A percentile compares a stretch with the other conserved stretches of the same genome.
Conservation (phyloP, 2,113 vertebrate genomes). For the Phalacrocorax aristotelis region DNA sequence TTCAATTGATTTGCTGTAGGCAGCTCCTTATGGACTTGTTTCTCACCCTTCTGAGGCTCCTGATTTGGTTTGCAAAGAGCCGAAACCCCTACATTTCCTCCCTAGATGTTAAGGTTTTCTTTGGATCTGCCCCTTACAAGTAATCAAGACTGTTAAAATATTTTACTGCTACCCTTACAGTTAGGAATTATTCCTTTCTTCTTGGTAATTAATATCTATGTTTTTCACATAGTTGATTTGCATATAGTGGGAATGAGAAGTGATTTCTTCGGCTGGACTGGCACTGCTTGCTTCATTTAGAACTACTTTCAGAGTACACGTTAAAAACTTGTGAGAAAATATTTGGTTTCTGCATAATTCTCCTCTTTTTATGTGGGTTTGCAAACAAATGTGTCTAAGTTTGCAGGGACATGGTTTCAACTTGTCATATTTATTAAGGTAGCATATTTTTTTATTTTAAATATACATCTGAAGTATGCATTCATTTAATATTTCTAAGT, state of each 20-base stretch:
- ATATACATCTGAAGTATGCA: neutral
- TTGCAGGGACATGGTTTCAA: conserved; percentile 53
- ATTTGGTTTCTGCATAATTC: conserved; percentile 56
- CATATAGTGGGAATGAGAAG: neutral
- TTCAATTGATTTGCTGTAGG: neutral
- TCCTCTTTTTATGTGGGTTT: conserved; percentile 56
- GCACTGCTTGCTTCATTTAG: neutral
- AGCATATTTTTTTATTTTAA: conserved; percentile 19
- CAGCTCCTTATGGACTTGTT: neutral
- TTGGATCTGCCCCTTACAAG: neutral
- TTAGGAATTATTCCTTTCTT: neutral
- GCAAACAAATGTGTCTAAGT: conserved; percentile 64
- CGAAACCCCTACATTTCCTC: neutral
- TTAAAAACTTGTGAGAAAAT: conserved; percentile 43
- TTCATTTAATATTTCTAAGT: neutral
- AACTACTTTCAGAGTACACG: neutral
- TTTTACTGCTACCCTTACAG: neutral
- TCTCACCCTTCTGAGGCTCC: neutral
- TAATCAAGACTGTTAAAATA: neutral
- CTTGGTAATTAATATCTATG: neutral
- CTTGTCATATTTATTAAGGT: conserved; percentile 59
- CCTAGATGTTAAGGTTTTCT: neutral
- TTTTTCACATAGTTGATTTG: neutral
- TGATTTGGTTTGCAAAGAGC: neutral
- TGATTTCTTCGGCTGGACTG: neutral